phyloP scores from a whole-genome alignment of 2,888 invertebrate species.

The Punctoribates punctum region DNA sequence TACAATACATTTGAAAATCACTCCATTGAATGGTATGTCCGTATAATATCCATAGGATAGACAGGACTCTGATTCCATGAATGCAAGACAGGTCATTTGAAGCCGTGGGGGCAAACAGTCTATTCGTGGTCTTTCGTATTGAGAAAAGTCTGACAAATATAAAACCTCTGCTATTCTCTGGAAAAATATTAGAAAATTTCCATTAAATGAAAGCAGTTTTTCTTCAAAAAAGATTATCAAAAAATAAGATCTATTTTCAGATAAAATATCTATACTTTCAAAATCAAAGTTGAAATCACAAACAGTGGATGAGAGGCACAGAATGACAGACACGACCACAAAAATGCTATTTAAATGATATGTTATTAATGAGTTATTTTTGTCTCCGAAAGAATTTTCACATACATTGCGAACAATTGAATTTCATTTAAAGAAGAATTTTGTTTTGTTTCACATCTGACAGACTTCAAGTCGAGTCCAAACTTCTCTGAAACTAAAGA shows the following conservation, averaged over 20 bases:
- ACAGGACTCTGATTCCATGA: constrained; percentile 44
- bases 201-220: not conserved
- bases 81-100: constrained; percentile 42
- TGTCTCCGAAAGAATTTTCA: not conserved
- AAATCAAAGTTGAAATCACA: not conserved
- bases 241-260: not conserved
- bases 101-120: constrained; percentile 15
- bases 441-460: constrained; percentile 17
- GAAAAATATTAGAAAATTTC: not conserved
- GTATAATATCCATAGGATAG: constrained; percentile 45
- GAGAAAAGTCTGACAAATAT: constrained; percentile 23
- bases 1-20: constrained; percentile 33
- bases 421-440: not conserved
- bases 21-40: constrained; percentile 44
- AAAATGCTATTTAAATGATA: not conserved
- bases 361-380: not conserved
- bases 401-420: constrained; percentile 36
- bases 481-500: constrained; percentile 8
- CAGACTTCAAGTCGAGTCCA: constrained; percentile 17
- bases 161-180: constrained; percentile 4
- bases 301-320: not conserved
- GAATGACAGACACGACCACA: not conserved
- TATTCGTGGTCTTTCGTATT: not conserved
- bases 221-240: not conserved
- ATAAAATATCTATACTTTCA: not conserved